Conservation (phyloP, 2,888 invertebrate species). For the Ephialtes manifestator region DNA sequence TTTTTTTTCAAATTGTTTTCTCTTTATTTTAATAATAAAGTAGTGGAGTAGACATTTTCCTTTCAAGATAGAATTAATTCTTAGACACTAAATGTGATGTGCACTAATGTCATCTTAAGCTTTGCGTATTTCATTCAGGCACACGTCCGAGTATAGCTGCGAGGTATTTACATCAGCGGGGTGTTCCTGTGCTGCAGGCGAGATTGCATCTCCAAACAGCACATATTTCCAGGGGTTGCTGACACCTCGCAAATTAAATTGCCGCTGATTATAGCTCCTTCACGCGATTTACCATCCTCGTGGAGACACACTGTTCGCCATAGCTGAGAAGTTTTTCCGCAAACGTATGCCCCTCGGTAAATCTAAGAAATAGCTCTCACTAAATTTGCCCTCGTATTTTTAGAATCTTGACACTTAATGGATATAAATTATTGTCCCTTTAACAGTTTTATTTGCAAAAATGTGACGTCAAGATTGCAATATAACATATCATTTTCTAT, state of each 20-base stretch:
- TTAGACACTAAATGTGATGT: background rate
- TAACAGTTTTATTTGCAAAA: background rate
- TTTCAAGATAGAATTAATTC: background rate
- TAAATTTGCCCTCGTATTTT: constrained; percentile 12
- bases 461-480: background rate
- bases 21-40: background rate
- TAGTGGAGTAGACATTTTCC: background rate
- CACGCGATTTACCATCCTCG: constrained; percentile 14
- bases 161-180: background rate
- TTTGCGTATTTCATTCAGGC: constrained; percentile 11
- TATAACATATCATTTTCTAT: no score
- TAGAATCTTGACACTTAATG: background rate
- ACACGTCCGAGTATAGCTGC: background rate
- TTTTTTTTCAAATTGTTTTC: background rate
- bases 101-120: background rate
- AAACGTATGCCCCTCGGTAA: constrained; percentile 11
- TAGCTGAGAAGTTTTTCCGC: constrained; percentile 21
- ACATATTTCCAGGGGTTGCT: background rate
- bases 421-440: background rate
- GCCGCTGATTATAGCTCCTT: constrained; percentile 17
- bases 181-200: background rate
- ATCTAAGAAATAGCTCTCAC: background rate
- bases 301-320: constrained; percentile 5
- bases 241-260: constrained; percentile 38
- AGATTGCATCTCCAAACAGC: constrained; percentile 31